Conservation (phyloP, 35 echinoderm and acorn worm species). For the Strongylocentrotus purpuratus region DNA sequence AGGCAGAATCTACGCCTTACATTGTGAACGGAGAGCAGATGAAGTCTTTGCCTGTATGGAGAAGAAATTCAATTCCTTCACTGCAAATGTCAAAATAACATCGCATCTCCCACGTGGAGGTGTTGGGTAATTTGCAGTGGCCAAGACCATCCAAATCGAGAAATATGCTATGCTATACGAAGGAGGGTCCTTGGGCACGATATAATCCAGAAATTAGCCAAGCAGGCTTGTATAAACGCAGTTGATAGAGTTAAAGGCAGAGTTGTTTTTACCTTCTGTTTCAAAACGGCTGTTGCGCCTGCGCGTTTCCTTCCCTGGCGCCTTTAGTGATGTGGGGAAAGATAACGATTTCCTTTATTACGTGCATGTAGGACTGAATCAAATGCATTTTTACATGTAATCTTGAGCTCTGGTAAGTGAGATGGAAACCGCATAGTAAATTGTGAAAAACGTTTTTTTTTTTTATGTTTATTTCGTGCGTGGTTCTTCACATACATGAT, state of each 20-base stretch:
- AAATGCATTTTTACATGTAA: too few relatives aligned
- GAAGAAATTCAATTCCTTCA: neutral
- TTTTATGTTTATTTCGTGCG: too few relatives aligned
- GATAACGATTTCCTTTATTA: too few relatives aligned
- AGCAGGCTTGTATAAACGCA: neutral
- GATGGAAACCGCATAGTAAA: too few relatives aligned
- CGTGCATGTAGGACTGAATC: too few relatives aligned
- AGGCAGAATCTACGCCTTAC: neutral
- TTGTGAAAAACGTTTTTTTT: too few relatives aligned
- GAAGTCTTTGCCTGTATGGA: neutral
- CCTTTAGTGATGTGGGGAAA: too few relatives aligned
- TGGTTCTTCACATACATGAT: too few relatives aligned
- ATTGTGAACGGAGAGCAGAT: neutral
- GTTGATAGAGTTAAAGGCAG: neutral
- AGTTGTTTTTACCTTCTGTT: neutral
- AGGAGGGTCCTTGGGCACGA: neutral
- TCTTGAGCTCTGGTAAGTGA: too few relatives aligned
- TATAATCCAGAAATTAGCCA: neutral
- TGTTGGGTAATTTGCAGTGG: neutral
- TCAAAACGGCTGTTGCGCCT: too few relatives aligned
- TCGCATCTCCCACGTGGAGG: neutral
- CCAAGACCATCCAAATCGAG: neutral
- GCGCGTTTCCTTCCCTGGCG: too few relatives aligned
- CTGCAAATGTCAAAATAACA: conserved; percentile 4
- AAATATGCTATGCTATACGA: neutral